Evolutionary conservation across 2,888 invertebrate species (phyloP), one percentile per base, ranked within the genome.

Genomic region (Neuroscelio doddi): DNA sequence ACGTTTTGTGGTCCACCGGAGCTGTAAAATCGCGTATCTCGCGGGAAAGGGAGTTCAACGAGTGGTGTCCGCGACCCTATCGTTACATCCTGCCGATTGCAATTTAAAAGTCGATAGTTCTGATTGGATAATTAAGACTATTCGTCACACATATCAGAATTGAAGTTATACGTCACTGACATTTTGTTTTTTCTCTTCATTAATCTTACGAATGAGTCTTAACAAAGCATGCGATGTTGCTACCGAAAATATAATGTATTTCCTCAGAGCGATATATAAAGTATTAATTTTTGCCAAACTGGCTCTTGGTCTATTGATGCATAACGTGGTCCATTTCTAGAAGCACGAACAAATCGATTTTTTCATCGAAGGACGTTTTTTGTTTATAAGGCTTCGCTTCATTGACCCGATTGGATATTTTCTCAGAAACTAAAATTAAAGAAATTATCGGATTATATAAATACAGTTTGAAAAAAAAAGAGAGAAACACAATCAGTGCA

Each of bases 281-380:
- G n/a, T n/a, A n/a, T n/a, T n/a, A n/a, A n/a, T n/a, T n/a, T n/a
- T n/a, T n/a, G n/a, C n/a, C n/a, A n/a, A n/a, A n/a, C n/a, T n/a
- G n/a, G n/a, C n/a, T n/a, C n/a, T n/a, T n/a, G n/a, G n/a, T n/a
- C n/a, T 8, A 8, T 26, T 26, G 26, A 8, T 8, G 26, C 26
- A 8, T 4, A 26, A 26, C 26, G 32, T 12, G 12, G 12, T 32
- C 32, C 39, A 52, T 53, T 61, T 59, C 52, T 53, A 46, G 51
- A 61, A n/a, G n/a, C n/a, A n/a, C n/a, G n/a, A n/a, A n/a, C n/a
- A n/a, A 52, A 57, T 64, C 44, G 57, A 63, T 57, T 64, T 64
- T 64, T 63, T 57, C 30, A 24, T 12, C 45, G 62, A 62, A 62
- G 62, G 62, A 51, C 55, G 44, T 49, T 64, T 64, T 64, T 64